Percentiles rank a stretch among this genome's conserved stretches.
phyloP scores from a whole-genome alignment of 2,888 invertebrate genomes.

The Lypha dubia region DNA sequence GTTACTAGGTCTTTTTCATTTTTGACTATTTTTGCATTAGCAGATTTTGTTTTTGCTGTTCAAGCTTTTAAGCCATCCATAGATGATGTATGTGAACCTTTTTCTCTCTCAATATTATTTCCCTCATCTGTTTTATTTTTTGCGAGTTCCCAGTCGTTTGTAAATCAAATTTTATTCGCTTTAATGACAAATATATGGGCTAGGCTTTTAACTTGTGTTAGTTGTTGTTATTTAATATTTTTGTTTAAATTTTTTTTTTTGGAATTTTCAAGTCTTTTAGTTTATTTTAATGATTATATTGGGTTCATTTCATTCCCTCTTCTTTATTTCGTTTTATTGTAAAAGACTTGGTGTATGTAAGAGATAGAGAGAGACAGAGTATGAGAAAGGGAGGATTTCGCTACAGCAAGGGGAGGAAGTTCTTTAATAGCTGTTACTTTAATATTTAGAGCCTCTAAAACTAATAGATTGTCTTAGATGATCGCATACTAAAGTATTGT shows the following conservation, averaged over 20 bases:
- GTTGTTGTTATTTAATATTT: constrained; percentile 51
- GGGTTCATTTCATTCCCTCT: constrained; percentile 65
- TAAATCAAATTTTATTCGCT: constrained; percentile 81
- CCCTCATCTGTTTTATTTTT: constrained; percentile 45
- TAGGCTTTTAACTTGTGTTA: constrained; percentile 74
- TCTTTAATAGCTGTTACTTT: constrained; percentile 38
- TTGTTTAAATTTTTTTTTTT: constrained; percentile 17
- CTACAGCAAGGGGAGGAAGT: constrained; percentile 11
- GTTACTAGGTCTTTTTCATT: constrained; percentile 41
- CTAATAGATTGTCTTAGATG: constrained; percentile 52
- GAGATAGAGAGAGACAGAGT: neutral
- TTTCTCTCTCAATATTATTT: constrained; percentile 48
- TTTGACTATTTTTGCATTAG: constrained; percentile 10
- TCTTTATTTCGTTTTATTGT: constrained; percentile 25
- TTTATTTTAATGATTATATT: constrained; percentile 74
- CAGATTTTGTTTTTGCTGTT: constrained; percentile 23
- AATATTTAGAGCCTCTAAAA: constrained; percentile 29
- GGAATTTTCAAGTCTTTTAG: constrained; percentile 19
- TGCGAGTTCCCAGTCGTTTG: constrained; percentile 61
- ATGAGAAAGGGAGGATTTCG: neutral
- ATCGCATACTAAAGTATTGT: constrained; percentile 41
- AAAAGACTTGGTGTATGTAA: neutral
- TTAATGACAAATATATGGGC: constrained; percentile 81
- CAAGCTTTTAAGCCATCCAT: constrained; percentile 9
- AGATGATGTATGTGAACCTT: constrained; percentile 69